These are phyloP conservation scores for Plestiodon gilberti DNA, from an alignment of 2,113 vertebrate genomes.

Conservation along the genomic window DNA sequence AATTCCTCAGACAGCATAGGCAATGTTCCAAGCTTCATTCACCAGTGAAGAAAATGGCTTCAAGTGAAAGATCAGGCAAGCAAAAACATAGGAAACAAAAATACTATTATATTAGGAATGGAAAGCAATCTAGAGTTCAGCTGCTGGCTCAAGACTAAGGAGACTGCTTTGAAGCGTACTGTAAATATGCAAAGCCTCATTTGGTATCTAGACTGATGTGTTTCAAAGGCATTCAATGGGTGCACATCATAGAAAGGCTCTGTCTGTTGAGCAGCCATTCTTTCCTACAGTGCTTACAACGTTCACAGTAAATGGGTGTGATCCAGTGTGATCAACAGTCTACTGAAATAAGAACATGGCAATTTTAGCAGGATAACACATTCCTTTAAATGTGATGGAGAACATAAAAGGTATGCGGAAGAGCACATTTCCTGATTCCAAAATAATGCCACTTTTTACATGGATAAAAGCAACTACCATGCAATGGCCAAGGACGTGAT, in stretches of 20 bases:
- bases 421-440: not conserved
- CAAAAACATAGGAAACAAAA: not conserved
- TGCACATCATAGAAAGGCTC: not conserved
- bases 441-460: not conserved
- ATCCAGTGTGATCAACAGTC: not conserved
- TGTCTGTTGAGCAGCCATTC: not conserved
- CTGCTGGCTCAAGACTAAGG: not conserved
- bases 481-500: too few relatives aligned
- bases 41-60: not conserved
- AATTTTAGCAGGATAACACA: not conserved
- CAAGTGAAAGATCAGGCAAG: slow-evolving; percentile 4
- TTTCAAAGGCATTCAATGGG: not conserved
- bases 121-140: not conserved
- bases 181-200: not conserved
- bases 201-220: not conserved
- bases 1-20: not conserved
- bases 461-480: too few relatives aligned
- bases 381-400: not conserved
- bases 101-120: not conserved
- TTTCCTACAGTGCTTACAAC: not conserved
- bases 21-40: not conserved
- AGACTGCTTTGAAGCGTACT: not conserved
- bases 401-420: not conserved
- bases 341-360: not conserved
- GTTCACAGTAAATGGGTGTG: not conserved